Evolutionary conservation across 2,797 vertebrate species (phyloP).

Genomic region (Tokudaia tokunoshimensis): DNA sequence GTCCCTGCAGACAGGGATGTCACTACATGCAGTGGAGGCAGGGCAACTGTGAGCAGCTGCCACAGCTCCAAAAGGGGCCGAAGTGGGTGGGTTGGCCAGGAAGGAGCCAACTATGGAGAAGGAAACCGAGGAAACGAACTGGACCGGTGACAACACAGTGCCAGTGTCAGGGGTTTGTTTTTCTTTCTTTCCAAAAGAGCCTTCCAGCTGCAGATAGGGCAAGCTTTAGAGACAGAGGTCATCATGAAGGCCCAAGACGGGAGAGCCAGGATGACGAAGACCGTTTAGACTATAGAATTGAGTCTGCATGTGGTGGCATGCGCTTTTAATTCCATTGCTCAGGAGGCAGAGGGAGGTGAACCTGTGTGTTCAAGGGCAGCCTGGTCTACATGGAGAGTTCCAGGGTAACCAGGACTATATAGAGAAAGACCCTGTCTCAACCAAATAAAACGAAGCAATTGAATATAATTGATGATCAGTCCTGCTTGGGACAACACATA

Average conservation of each 20-base stretch:
- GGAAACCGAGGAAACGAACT: not conserved
- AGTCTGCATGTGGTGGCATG: not conserved
- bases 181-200: not conserved
- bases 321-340: not conserved
- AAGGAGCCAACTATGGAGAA: not conserved
- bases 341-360: not conserved
- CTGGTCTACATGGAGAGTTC: not conserved
- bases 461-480: not conserved
- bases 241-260: not conserved
- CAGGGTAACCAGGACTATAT: not conserved
- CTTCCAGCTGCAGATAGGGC: not conserved
- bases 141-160: not conserved
- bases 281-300: not conserved
- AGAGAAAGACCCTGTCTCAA: not conserved
- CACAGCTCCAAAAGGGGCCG: not conserved
- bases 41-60: not conserved
- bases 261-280: not conserved
- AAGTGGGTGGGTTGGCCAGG: not conserved
- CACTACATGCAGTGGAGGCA: rapidly evolving
- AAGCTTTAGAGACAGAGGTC: not conserved
- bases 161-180: not conserved
- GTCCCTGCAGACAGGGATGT: not conserved
- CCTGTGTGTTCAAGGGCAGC: not conserved
- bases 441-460: not conserved
- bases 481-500: not conserved